Evolutionary conservation across 2,888 invertebrate genomes (phyloP).

Genomic region (Leptopterna dolabrata): DNA sequence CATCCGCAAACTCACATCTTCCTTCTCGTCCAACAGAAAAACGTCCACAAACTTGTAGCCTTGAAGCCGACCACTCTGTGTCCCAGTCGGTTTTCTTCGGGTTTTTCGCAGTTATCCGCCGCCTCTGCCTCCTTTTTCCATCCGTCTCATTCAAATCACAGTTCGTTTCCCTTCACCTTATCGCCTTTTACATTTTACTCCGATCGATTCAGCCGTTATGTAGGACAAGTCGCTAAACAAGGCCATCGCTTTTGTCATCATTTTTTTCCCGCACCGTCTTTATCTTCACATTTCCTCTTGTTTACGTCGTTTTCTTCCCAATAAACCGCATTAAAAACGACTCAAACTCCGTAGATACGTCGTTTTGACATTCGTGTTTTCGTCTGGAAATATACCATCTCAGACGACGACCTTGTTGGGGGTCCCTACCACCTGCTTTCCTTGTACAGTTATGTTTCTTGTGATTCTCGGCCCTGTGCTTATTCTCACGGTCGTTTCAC

Average conservation of each 20-base stretch:
- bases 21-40: neutral
- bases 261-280: neutral
- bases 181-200: neutral
- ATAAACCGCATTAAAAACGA: neutral
- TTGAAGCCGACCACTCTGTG: slow-evolving; percentile 23
- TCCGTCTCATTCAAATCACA: neutral
- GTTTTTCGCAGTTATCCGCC: neutral
- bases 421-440: slow-evolving; percentile 51
- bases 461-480: neutral
- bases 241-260: slow-evolving; percentile 19
- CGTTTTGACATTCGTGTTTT: neutral
- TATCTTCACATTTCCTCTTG: neutral
- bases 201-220: slow-evolving; percentile 37
- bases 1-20: neutral
- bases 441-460: slow-evolving; percentile 48
- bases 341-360: neutral
- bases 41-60: slow-evolving; percentile 37
- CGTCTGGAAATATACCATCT: neutral
- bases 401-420: slow-evolving; percentile 47
- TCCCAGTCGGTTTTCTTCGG: neutral
- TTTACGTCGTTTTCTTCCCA: neutral
- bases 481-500: neutral
- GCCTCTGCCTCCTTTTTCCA: neutral
- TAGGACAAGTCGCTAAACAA: slow-evolving; percentile 40
- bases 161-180: neutral